Conservation (phyloP, 2,888 invertebrate genomes). For the Ectemnius continuus region DNA sequence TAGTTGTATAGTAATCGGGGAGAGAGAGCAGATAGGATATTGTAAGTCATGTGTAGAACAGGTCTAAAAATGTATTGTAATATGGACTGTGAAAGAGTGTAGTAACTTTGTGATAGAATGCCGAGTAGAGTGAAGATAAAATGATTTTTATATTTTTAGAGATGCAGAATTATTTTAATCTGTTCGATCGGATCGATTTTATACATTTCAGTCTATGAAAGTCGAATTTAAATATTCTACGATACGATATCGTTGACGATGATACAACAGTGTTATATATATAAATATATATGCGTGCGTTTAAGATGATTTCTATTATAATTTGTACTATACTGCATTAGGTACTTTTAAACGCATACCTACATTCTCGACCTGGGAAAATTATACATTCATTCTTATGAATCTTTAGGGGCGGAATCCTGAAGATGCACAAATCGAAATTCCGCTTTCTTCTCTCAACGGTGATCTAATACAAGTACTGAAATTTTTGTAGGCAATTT, state of each 20-base stretch:
- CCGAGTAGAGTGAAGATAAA: constrained; percentile 35
- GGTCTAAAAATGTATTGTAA: constrained; percentile 43
- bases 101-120: constrained; percentile 55
- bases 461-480: no score
- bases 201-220: constrained; percentile 28
- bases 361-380: constrained; percentile 44
- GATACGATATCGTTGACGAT: constrained; percentile 36
- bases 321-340: constrained; percentile 46
- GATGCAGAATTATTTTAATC: constrained; percentile 37
- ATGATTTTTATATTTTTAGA: constrained; percentile 51
- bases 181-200: constrained; percentile 41
- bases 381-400: constrained; percentile 6
- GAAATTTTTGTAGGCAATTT: background rate
- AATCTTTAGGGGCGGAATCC: background rate
- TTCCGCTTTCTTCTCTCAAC: no score
- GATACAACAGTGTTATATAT: constrained; percentile 40
- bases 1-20: constrained; percentile 29
- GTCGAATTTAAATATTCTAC: constrained; percentile 37
- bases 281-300: constrained; percentile 21
- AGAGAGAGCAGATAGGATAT: constrained; percentile 17
- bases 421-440: no score
- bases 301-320: constrained; percentile 40
- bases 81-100: constrained; percentile 39
- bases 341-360: constrained; percentile 49
- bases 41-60: constrained; percentile 23